Base-by-base conservation (phyloP, 2,797 vertebrate species). In the Basileuterus tristriatus region DNA sequence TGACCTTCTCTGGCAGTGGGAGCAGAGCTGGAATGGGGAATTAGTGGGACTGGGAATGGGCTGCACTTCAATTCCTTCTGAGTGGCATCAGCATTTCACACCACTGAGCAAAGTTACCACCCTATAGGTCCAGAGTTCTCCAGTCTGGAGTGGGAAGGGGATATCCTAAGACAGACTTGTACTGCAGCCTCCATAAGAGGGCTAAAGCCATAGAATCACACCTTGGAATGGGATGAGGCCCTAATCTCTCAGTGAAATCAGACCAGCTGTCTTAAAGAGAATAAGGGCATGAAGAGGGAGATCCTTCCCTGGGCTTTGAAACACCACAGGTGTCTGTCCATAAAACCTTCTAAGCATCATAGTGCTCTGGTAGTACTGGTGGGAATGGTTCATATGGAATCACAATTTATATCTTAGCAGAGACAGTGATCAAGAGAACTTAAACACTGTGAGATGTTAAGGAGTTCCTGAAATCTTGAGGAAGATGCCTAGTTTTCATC, bases 291-390 rank as follows among this genome's bases (percentile, higher is more conserved):
- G 77, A 88, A 27, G 37, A 74, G 53, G 26, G 37, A 77, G 18
- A 20, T 46, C 41, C 29, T 85, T 55, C 24, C 1, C 0, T 41
- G 83, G 22, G n/a, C 65, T 76, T 80, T 56, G 41, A 37, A 71
- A 12, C 20, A 24, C 37, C 12, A 6, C 4, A 1, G 6, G 2
- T n/a, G 6, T 19, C 26, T 37, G 4, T 27, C 78, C 4, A 0
- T 62, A 17, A 41, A 29, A 21, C 36, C 46, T 15, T 17, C 12
- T 18, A 3, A 34, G 30, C 12, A 17, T 27, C 9, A 0, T 0
- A 18, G 29, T 43, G 37, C 72, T 65, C 24, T 72, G 67, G 14
- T 32, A 4, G 19, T 27, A 4, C 39, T 60, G 22, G 15, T 65
- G 32, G 6, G 58, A 55, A 21, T 12, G 15, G 41, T 53, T 77